A percentile compares a stretch with the other conserved stretches of the same genome.
phyloP scores from a whole-genome alignment of 2,113 vertebrate species.

The Antechinus stuartii region DNA sequence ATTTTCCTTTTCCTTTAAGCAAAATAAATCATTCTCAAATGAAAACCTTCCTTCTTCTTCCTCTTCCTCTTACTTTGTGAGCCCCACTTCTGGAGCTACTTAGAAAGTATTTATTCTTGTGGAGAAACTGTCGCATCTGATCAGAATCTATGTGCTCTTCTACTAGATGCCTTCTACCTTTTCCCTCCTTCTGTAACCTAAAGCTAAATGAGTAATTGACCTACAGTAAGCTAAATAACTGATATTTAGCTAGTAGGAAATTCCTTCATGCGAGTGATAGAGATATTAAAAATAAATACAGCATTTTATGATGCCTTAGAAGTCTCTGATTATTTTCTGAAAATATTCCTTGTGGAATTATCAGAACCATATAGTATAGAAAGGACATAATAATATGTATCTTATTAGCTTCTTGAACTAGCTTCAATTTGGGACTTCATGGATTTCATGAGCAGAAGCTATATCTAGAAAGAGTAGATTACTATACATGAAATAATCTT shows the following conservation, averaged over 20 bases:
- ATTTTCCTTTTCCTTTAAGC: not conserved
- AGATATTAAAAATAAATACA: slow-evolving; percentile 42
- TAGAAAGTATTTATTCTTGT: not conserved
- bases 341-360: slow-evolving; percentile 45
- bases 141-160: not conserved
- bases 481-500: slow-evolving; percentile 50
- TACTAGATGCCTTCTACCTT: not conserved
- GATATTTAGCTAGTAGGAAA: not conserved
- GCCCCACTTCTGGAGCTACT: not conserved
- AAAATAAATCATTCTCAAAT: not conserved
- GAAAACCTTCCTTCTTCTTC: not conserved
- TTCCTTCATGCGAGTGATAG: not conserved
- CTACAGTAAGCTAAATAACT: not conserved
- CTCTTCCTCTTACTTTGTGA: not conserved
- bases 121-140: not conserved
- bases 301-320: slow-evolving; percentile 3
- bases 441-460: slow-evolving; percentile 22
- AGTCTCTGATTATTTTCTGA: slow-evolving; percentile 50
- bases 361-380: not conserved
- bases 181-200: not conserved
- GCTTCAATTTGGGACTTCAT: not conserved
- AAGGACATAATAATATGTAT: not conserved
- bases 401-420: not conserved
- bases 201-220: not conserved
- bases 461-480: slow-evolving; percentile 31